phyloP scores from a whole-genome alignment of 2,113 vertebrate genomes.

The Synchiropus splendidus region DNA sequence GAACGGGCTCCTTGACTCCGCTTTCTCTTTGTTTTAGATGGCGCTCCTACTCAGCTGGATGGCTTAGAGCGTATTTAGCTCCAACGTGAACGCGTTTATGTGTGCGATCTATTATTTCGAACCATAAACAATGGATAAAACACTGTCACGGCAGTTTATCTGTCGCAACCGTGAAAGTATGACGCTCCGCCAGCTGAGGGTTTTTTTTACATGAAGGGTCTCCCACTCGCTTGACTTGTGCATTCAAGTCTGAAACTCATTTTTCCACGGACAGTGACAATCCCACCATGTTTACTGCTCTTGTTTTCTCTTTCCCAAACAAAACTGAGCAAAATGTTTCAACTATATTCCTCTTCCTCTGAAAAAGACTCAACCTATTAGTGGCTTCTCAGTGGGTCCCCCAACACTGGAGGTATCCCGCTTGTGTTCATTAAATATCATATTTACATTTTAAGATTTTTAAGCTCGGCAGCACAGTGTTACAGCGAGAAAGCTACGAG shows the following conservation, averaged over 20 bases:
- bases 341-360: no score
- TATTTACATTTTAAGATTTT: no score
- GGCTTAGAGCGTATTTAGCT: conserved; percentile 15
- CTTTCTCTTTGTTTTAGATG: conserved; percentile 30
- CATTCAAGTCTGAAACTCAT: no score
- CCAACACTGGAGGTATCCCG: no score
- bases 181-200: background rate
- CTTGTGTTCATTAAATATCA: no score
- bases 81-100: conserved; percentile 6
- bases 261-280: background rate
- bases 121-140: background rate
- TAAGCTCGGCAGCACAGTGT: no score
- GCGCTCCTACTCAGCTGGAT: conserved; percentile 28
- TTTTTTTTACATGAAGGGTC: no score
- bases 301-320: background rate
- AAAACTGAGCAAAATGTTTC: no score
- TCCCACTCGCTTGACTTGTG: no score
- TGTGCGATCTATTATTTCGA: conserved; percentile 1
- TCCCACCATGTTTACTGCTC: background rate
- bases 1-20: conserved; percentile 29
- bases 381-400: no score
- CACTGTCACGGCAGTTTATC: background rate
- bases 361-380: no score
- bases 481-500: no score
- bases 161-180: background rate